phyloP scores from a whole-genome alignment of 1,140 invertebrate genomes.

The Liolophura sinensis region DNA sequence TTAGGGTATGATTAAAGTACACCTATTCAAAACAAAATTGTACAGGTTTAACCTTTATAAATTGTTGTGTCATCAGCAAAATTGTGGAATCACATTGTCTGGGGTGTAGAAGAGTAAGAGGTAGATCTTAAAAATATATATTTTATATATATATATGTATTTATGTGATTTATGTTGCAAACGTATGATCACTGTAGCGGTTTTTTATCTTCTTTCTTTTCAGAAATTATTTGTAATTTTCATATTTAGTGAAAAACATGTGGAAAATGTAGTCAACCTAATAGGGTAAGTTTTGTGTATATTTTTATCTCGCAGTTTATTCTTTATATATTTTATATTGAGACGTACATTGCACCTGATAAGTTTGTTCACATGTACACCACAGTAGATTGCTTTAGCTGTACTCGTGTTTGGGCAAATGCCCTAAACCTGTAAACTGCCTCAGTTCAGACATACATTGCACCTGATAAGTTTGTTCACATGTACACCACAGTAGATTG shows the following conservation, averaged over 20 bases:
- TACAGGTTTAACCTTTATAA: too few relatives aligned
- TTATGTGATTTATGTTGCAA: too few relatives aligned
- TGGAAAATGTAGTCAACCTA: constrained; percentile 78
- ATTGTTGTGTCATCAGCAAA: neutral
- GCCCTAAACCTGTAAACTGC: too few relatives aligned
- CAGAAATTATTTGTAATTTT: constrained; percentile 95
- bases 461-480: neutral
- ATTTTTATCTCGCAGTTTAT: neutral
- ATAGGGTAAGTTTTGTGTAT: constrained; percentile 54
- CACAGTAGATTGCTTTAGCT: too few relatives aligned
- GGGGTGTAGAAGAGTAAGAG: neutral
- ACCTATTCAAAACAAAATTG: too few relatives aligned
- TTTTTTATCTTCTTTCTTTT: constrained; percentile 27
- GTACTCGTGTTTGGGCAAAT: too few relatives aligned
- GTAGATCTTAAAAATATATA: too few relatives aligned
- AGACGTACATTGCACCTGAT: constrained; percentile 1
- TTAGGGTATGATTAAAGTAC: too few relatives aligned
- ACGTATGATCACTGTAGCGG: too few relatives aligned
- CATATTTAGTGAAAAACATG: constrained; percentile 90
- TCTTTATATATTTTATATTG: neutral
- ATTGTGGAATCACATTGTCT: neutral
- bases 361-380: too few relatives aligned
- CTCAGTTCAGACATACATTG: constrained; percentile 2
- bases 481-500: too few relatives aligned
- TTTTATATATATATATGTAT: too few relatives aligned